Conservation (phyloP, 1,140 invertebrate genomes). For the Saccostrea echinata region DNA sequence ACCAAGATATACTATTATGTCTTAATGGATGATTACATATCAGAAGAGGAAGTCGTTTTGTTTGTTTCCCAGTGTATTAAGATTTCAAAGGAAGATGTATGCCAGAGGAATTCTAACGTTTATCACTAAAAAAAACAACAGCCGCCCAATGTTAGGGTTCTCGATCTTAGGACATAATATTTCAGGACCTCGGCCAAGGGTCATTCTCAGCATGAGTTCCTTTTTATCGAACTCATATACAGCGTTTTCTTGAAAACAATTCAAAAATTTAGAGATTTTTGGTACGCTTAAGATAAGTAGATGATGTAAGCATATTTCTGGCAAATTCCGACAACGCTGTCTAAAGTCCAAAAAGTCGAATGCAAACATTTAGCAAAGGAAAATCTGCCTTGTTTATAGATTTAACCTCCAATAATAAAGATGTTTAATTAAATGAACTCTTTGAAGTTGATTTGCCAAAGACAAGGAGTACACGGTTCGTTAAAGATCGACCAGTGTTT, state of each 20-base stretch:
- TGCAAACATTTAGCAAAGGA: not conserved
- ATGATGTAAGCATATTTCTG: not conserved
- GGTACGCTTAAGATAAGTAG: not conserved
- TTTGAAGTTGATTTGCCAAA: not conserved
- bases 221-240: not conserved
- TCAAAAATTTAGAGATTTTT: not conserved
- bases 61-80: not conserved
- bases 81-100: not conserved
- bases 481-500: not conserved
- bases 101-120: not conserved
- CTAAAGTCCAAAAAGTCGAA: not conserved
- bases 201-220: not conserved
- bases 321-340: not conserved
- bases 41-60: not conserved
- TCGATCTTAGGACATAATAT: slow-evolving; percentile 1
- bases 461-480: not conserved
- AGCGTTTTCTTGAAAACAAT: not conserved
- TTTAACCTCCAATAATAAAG: not conserved
- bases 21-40: not conserved
- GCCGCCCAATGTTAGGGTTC: not conserved
- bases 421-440: not conserved
- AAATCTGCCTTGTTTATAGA: not conserved
- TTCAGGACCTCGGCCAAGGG: not conserved
- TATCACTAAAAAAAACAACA: slow-evolving; percentile 8
- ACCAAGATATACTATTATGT: slow-evolving; percentile 9